Evolutionary conservation across 2,797 vertebrate species (phyloP).

Genomic region (Lacerta agilis): DNA sequence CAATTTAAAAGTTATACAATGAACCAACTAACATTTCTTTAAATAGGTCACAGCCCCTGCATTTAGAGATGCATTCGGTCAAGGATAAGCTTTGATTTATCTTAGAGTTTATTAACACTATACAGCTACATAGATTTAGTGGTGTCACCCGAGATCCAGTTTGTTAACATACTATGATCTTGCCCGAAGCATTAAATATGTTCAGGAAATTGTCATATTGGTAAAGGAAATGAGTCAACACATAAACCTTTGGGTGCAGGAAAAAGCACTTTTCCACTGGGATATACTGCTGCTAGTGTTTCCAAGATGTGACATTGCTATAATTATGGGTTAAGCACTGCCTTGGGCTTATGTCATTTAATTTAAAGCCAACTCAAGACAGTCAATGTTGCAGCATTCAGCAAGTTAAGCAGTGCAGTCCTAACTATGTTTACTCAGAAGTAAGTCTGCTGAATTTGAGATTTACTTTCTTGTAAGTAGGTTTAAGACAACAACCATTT

Average conservation of each 20-base stretch:
- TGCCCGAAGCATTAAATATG: constrained; percentile 88
- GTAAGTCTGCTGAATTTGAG: neutral
- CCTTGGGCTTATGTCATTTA: constrained; percentile 88
- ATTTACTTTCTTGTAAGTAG: constrained; percentile 1
- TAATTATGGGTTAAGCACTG: constrained; percentile 98
- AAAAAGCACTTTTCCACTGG: constrained; percentile 87
- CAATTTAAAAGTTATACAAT: constrained; percentile 5
- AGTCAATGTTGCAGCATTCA: constrained; percentile 76
- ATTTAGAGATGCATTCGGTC: constrained; percentile 61
- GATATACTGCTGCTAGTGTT: constrained; percentile 87
- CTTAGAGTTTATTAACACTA: constrained; percentile 22
- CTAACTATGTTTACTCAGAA: constrained; percentile 6
- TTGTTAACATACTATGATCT: constrained; percentile 74
- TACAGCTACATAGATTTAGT: constrained; percentile 55
- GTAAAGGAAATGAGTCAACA: constrained; percentile 95
- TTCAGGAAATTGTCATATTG: constrained; percentile 91
- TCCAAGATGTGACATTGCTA: constrained; percentile 88
- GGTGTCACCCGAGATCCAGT: constrained; percentile 55
- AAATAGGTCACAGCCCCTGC: neutral
- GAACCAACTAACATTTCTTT: neutral
- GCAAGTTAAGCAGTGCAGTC: constrained; percentile 26
- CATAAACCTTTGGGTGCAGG: constrained; percentile 80
- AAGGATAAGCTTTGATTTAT: constrained; percentile 59
- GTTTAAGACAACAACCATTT: constrained; percentile 9
- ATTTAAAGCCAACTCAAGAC: constrained; percentile 86